Percentiles rank a stretch among this genome's conserved stretches.
Evolutionary conservation across 2,888 invertebrate species (phyloP).

Genomic region (Andrena fulva): DNA sequence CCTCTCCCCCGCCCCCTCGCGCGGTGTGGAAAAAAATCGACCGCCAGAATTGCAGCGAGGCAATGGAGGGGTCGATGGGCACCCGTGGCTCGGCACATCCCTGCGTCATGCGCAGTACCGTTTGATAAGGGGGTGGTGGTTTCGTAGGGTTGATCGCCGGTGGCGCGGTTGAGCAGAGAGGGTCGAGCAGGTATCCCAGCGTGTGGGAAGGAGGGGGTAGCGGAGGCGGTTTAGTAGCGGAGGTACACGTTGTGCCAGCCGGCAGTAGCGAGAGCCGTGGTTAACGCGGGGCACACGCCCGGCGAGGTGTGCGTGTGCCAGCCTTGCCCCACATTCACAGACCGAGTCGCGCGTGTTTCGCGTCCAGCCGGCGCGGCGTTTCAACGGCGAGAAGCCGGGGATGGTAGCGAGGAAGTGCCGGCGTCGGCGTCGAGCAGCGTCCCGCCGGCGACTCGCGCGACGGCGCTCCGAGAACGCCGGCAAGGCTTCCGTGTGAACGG

Average conservation of each 20-base stretch:
- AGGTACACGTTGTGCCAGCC: constrained; percentile 83
- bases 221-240: constrained; percentile 78
- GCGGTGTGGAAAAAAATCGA: constrained; percentile 36
- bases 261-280: constrained; percentile 83
- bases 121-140: constrained; percentile 59
- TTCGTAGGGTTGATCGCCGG: constrained; percentile 63
- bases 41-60: constrained; percentile 28
- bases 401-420: constrained; percentile 68
- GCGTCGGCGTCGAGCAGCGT: constrained; percentile 69
- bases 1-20: background rate
- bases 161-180: constrained; percentile 49
- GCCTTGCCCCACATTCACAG: constrained; percentile 61
- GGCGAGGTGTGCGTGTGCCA: constrained; percentile 62
- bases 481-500: constrained; percentile 62
- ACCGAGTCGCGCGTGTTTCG: constrained; percentile 51
- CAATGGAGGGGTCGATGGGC: constrained; percentile 1
- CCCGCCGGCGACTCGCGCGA: constrained; percentile 67
- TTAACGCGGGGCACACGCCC: constrained; percentile 79
- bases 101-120: constrained; percentile 65
- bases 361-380: constrained; percentile 40
- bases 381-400: constrained; percentile 38
- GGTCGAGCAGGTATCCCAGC: constrained; percentile 52
- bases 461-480: constrained; percentile 64
- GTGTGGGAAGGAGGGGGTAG: constrained; percentile 42
- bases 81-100: constrained; percentile 37